A percentile compares a stretch with the other conserved stretches of the same genome.
Conservation (phyloP, 2,888 invertebrate species). For the Ochropleura plecta region DNA sequence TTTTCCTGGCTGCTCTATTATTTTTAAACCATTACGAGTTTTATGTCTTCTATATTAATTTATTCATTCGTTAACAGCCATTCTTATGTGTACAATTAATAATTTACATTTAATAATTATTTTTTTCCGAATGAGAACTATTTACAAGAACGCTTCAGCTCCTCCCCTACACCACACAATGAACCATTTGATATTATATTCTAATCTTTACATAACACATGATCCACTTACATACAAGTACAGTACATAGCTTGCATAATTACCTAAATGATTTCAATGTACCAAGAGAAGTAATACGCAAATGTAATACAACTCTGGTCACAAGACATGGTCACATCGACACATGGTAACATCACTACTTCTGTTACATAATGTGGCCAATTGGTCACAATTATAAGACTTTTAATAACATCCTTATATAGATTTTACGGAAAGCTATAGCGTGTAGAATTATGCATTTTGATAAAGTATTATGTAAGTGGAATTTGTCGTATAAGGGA, state of each 20-base stretch:
- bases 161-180: not conserved
- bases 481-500: not conserved
- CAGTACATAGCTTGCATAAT: constrained; percentile 52
- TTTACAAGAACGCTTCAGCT: not conserved
- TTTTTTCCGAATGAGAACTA: not conserved
- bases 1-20: too few relatives aligned
- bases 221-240: constrained; percentile 70
- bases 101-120: not conserved
- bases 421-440: constrained; percentile 32
- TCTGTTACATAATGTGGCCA: constrained; percentile 41
- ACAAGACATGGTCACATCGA: constrained; percentile 15
- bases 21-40: too few relatives aligned
- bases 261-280: constrained; percentile 46
- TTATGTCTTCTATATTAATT: too few relatives aligned
- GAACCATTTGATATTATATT: constrained; percentile 61
- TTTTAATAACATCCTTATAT: constrained; percentile 32
- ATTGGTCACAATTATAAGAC: constrained; percentile 41
- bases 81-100: too few relatives aligned
- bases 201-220: constrained; percentile 67
- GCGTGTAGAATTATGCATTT: constrained; percentile 1
- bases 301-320: constrained; percentile 20
- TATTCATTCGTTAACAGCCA: too few relatives aligned
- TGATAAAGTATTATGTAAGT: constrained; percentile 28
- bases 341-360: constrained; percentile 28
- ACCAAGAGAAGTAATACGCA: constrained; percentile 19